phyloP scores from a whole-genome alignment of 2,797 vertebrate genomes.

The Morelia viridis region DNA sequence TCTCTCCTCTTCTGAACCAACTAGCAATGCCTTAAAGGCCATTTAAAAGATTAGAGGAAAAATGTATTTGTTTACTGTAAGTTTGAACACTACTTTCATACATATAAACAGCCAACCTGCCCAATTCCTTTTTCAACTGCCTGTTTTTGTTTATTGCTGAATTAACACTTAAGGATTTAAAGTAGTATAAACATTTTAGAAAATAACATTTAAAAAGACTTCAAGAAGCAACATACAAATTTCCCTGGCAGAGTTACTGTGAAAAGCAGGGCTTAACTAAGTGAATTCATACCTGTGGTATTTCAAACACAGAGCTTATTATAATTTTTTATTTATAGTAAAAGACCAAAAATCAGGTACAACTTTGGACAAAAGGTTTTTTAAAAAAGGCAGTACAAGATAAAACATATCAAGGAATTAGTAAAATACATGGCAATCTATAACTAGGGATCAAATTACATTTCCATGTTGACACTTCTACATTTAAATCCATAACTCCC shows the following conservation, averaged over 20 bases:
- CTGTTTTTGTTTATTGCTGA: conserved; percentile 17
- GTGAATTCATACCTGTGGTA: background rate
- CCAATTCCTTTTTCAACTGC: conserved; percentile 11
- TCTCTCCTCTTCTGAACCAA: conserved; percentile 33
- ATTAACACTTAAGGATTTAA: conserved; percentile 33
- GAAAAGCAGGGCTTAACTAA: conserved; percentile 14
- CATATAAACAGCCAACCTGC: conserved; percentile 34
- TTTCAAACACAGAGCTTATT: background rate
- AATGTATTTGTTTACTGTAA: conserved; percentile 25
- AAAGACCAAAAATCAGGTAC: background rate
- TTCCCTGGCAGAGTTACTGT: background rate
- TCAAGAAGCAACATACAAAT: background rate
- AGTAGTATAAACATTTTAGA: conserved; percentile 24
- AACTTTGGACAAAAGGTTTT: background rate
- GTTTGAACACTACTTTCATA: conserved; percentile 35
- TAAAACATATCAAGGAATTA: background rate
- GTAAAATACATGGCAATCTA: background rate
- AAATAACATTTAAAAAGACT: background rate
- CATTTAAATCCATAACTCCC: background rate
- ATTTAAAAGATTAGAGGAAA: conserved; percentile 51
- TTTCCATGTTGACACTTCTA: background rate
- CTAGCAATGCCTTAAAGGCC: conserved; percentile 35
- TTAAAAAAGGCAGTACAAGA: background rate
- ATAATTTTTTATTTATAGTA: too few relatives aligned
- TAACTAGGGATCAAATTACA: background rate